Evolutionary conservation across 1,140 invertebrate genomes (phyloP).

Genomic region (Apis dorsata): DNA sequence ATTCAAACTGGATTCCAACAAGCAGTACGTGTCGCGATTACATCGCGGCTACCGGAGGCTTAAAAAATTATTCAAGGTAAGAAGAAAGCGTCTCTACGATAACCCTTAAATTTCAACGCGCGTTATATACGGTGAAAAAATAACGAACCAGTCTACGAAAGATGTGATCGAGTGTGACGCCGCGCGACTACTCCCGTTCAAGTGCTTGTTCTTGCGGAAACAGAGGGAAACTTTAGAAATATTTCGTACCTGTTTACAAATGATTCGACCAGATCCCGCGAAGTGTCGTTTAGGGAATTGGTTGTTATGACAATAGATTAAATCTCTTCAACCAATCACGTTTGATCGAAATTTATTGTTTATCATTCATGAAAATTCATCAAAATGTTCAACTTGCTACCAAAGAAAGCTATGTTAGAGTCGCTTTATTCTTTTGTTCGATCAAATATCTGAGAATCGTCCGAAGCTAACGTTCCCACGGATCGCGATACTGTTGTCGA

Average conservation of each 20-base stretch:
- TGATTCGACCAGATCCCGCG: not conserved
- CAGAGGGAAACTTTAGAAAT: constrained; percentile 6
- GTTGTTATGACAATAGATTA: not conserved
- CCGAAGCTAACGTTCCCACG: constrained; percentile 38
- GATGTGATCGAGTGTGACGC: constrained; percentile 23
- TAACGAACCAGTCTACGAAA: not conserved
- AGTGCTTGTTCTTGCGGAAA: constrained; percentile 20
- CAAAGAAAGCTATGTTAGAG: not conserved
- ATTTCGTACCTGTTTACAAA: constrained; percentile 1
- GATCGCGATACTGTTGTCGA: constrained; percentile 13
- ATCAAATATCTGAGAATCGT: constrained; percentile 43
- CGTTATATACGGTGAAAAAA: not conserved
- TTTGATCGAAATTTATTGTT: not conserved
- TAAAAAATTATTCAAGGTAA: constrained; percentile 80
- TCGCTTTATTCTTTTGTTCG: not conserved
- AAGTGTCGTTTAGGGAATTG: not conserved
- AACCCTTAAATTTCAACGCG: not conserved
- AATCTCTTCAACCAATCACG: not conserved
- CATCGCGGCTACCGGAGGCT: constrained; percentile 79
- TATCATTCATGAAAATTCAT: constrained; percentile 13
- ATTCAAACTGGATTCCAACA: constrained; percentile 80
- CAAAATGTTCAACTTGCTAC: not conserved
- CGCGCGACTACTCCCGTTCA: not conserved
- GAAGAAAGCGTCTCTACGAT: constrained; percentile 29
- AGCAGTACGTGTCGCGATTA: constrained; percentile 80